Evolutionary conservation across 2,113 vertebrate genomes (phyloP), one percentile per base, ranked within the genome.

Genomic region (Clarias magur): DNA sequence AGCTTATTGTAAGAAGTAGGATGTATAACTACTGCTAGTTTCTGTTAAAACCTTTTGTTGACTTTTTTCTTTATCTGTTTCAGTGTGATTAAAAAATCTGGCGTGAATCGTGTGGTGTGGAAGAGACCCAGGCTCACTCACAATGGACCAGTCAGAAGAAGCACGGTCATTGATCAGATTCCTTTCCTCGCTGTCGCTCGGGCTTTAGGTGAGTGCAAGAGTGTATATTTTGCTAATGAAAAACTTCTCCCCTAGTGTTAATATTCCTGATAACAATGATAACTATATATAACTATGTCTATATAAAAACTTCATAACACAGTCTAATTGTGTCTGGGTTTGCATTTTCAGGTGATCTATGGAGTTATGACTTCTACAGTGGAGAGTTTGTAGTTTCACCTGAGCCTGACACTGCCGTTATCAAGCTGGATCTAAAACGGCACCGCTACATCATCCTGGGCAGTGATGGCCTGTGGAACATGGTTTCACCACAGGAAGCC

Each of bases 361-460:
- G 98, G 98, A 99, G 98, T 93, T 99, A 99, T 0, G 97, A 99
- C 88, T 99, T 99, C 95, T 99, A 98, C 95, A 99, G 97, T 3
- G 97, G 98, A 30, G 96, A 99, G 78, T 99, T 99, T 93, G 97
- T 99, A 2, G 98, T 99, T 79, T 99, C 98, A 11, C 98, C 98
- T 0, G 98, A 99, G 89, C 98, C 98, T 0, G 98, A 99, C 87
- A 99, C 97, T 27, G 97, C 97, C 0, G 97, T 99, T 79, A 97
- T 99, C 91, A 98, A 96, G 10, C 95, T 99, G 0, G 97, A 99
- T 86, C 97, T 97, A 48, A 96, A 95, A 89, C 96, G 95, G 65
- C 98, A 99, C 93, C 97, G 95, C 84, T 99, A 98, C 86, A 96
- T 99, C 88, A 98, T 99, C 90, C 94, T 99, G n/a, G 98, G 97